phyloP scores from a whole-genome alignment of 2,888 invertebrate species.

The Patella caerulea region DNA sequence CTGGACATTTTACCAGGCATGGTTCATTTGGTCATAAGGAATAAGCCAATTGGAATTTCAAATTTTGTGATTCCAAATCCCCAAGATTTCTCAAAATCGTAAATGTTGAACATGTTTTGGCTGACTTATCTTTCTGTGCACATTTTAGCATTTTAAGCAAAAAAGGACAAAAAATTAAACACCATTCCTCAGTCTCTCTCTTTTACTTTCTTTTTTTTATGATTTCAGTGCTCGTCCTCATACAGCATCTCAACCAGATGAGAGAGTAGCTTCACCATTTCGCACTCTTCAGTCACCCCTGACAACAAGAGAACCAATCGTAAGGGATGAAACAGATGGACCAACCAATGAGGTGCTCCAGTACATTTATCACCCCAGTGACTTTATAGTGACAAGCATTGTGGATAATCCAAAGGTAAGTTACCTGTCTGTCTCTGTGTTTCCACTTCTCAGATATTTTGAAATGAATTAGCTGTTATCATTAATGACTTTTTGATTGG shows the following conservation, averaged over 20 bases:
- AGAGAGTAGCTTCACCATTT: conserved; percentile 60
- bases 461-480: neutral
- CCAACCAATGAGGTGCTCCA: conserved; percentile 45
- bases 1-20: no score
- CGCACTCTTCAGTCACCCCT: conserved; percentile 59
- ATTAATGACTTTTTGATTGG: neutral
- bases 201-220: neutral
- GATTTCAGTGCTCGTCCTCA: conserved; percentile 62
- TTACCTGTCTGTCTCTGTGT: neutral
- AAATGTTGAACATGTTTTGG: no score
- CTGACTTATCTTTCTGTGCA: neutral
- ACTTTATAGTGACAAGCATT: conserved; percentile 65
- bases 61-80: no score
- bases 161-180: neutral
- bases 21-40: no score
- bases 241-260: conserved; percentile 65
- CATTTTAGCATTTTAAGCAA: neutral
- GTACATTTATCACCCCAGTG: conserved; percentile 66
- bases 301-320: conserved; percentile 57
- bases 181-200: neutral
- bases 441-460: neutral
- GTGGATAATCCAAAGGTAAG: conserved; percentile 68
- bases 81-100: no score
- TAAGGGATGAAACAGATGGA: conserved; percentile 39
- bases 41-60: no score